These are phyloP conservation scores for Dryadula phaetusa DNA, from an alignment of 2,888 invertebrate genomes.

Conservation along the genomic window DNA sequence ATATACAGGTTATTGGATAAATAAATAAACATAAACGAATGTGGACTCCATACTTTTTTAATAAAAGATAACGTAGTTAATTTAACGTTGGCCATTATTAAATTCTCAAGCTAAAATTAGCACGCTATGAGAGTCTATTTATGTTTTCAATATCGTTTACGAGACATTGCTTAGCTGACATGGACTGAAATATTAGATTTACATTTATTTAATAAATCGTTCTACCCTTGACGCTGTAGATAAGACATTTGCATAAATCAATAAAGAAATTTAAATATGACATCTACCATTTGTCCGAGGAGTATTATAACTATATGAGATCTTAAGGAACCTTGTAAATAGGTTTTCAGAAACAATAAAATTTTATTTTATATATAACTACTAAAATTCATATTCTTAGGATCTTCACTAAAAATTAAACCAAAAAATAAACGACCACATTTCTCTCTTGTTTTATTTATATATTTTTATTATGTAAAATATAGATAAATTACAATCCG, in stretches of 20 bases:
- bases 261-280: constrained; percentile 30
- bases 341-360: no score
- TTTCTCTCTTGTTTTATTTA: no score
- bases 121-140: constrained; percentile 5
- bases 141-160: constrained; percentile 8
- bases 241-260: constrained; percentile 31
- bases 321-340: no score
- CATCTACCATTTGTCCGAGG: not conserved
- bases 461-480: no score
- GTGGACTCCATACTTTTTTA: not conserved
- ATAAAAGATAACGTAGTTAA: not conserved
- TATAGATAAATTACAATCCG: not conserved
- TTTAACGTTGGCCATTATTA: not conserved
- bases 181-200: constrained; percentile 22
- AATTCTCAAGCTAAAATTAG: constrained; percentile 17
- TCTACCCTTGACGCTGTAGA: constrained; percentile 8
- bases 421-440: no score
- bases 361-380: no score
- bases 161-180: not conserved
- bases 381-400: no score
- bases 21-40: not conserved
- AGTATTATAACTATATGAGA: constrained; percentile 6
- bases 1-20: no score
- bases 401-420: no score
- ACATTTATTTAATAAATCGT: constrained; percentile 31